Conservation (phyloP, 64 coral and sea anemone species). For the Trachythela sp. region DNA sequence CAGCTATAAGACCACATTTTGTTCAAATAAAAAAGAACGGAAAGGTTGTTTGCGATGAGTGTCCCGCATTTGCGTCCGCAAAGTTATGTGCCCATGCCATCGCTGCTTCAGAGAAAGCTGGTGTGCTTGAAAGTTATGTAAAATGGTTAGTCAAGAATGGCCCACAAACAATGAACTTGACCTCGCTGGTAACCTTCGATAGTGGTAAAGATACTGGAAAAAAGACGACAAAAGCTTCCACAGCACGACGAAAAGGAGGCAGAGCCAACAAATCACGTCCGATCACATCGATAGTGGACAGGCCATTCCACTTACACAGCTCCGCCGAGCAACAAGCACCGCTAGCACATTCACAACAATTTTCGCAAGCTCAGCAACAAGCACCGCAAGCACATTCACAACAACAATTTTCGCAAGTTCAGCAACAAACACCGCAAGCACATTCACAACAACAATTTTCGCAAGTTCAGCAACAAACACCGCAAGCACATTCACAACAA, state of each 20-base stretch:
- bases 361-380: no score
- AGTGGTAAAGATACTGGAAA: not conserved
- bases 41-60: not conserved
- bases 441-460: no score
- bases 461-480: no score
- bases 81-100: not conserved
- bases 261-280: not conserved
- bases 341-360: no score
- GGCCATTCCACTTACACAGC: no score
- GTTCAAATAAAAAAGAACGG: not conserved
- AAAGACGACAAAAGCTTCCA: not conserved
- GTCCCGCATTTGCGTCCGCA: not conserved
- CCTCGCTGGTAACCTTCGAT: not conserved
- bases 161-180: no score
- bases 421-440: no score
- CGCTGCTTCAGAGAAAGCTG: not conserved
- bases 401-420: no score
- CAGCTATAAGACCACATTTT: not conserved
- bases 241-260: not conserved
- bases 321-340: no score
- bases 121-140: not conserved
- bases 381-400: no score
- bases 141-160: not conserved
- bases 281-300: no score
- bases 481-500: no score